Evolutionary conservation across 2,888 invertebrate species (phyloP).

Genomic region (Habroteleia sp.): DNA sequence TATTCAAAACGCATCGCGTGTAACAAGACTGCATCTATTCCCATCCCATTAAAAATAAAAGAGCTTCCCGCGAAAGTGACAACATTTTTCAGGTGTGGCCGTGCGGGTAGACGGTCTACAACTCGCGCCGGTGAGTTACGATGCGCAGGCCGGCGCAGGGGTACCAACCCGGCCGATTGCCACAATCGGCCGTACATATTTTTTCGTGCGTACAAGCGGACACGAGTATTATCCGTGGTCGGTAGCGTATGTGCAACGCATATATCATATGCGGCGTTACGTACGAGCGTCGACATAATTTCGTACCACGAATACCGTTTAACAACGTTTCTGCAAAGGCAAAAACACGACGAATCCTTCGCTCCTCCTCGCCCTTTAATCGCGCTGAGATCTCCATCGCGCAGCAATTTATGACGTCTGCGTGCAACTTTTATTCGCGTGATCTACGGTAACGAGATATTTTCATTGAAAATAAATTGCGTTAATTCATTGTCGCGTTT

Average conservation of each 20-base stretch:
- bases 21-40: too few relatives aligned
- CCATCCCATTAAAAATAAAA: too few relatives aligned
- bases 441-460: slow-evolving; percentile 37
- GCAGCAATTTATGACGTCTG: slow-evolving; percentile 43
- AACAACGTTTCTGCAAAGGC: slow-evolving; percentile 60
- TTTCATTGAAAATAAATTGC: slow-evolving; percentile 44
- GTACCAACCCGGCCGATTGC: slow-evolving; percentile 65
- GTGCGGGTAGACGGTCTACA: slow-evolving; percentile 66
- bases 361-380: slow-evolving; percentile 42
- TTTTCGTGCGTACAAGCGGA: slow-evolving; percentile 55
- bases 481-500: slow-evolving; percentile 32
- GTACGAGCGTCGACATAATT: slow-evolving; percentile 58
- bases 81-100: slow-evolving; percentile 67
- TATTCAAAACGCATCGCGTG: too few relatives aligned
- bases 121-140: slow-evolving; percentile 71
- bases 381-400: slow-evolving; percentile 49
- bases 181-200: slow-evolving; percentile 60
- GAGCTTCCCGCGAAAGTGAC: too few relatives aligned
- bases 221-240: slow-evolving; percentile 62
- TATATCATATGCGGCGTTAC: slow-evolving; percentile 54
- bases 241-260: slow-evolving; percentile 64
- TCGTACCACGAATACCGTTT: slow-evolving; percentile 59
- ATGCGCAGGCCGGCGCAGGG: slow-evolving; percentile 59
- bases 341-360: slow-evolving; percentile 46
- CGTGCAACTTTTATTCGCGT: slow-evolving; percentile 44